Evolutionary conservation across 1,140 invertebrate genomes (phyloP).

Genomic region (Drosophila nebulosa): DNA sequence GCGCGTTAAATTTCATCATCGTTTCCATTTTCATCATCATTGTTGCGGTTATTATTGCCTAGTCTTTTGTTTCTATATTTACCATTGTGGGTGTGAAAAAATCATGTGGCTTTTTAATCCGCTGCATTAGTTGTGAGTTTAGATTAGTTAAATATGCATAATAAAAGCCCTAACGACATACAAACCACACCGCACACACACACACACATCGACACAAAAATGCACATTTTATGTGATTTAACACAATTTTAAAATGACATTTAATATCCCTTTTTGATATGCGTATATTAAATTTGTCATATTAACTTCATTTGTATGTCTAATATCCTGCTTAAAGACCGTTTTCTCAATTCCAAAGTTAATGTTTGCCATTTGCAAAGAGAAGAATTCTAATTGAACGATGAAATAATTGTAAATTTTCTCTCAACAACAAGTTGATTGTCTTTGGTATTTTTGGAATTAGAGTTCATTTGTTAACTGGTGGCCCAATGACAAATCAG

Average conservation of each 20-base stretch:
- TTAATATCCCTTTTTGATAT: too few relatives aligned
- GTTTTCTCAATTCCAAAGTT: too few relatives aligned
- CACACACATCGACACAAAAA: background rate
- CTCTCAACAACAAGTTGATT: too few relatives aligned
- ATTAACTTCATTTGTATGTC: too few relatives aligned
- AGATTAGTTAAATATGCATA: constrained; percentile 2
- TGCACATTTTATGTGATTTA: background rate
- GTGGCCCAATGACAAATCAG: background rate
- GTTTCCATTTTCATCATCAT: constrained; percentile 3
- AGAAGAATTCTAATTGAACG: too few relatives aligned
- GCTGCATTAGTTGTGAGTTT: constrained; percentile 2
- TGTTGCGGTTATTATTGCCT: constrained; percentile 2
- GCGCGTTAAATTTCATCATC: constrained; percentile 49
- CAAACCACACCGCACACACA: background rate
- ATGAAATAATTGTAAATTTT: too few relatives aligned
- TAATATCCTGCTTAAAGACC: too few relatives aligned
- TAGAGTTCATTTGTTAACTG: background rate
- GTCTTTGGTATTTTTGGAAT: background rate
- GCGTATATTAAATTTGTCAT: too few relatives aligned
- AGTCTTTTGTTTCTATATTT: constrained; percentile 17
- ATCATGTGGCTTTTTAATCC: constrained; percentile 11
- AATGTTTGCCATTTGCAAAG: too few relatives aligned
- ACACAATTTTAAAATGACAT: too few relatives aligned
- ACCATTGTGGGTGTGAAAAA: constrained; percentile 9
- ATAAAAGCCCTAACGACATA: background rate